These are phyloP conservation scores for Acholoe squamosa DNA, from an alignment of 2,888 invertebrate genomes.

Conservation along the genomic window DNA sequence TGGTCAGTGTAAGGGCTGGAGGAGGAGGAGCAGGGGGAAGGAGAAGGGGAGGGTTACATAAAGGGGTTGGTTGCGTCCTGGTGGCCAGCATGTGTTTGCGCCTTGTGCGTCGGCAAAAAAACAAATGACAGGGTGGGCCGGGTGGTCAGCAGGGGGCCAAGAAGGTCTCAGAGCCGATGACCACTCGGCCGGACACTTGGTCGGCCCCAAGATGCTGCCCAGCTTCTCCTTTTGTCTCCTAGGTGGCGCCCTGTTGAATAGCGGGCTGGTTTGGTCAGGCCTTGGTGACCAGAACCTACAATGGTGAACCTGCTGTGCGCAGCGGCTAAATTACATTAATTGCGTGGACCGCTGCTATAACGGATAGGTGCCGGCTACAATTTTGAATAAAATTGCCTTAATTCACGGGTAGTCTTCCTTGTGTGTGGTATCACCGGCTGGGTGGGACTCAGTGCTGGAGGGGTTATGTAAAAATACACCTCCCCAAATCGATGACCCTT, in stretches of 20 bases:
- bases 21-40: background rate
- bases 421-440: conserved; percentile 42
- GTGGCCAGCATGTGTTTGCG: conserved; percentile 59
- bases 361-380: conserved; percentile 25
- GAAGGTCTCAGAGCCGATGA: background rate
- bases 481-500: conserved; percentile 24
- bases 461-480: conserved; percentile 57
- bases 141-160: conserved; percentile 47
- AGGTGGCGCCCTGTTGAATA: conserved; percentile 26
- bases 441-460: too few relatives aligned
- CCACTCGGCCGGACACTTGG: conserved; percentile 36
- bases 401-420: background rate
- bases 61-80: background rate
- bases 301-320: conserved; percentile 26
- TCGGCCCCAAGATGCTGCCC: conserved; percentile 19
- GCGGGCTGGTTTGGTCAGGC: background rate
- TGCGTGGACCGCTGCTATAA: conserved; percentile 45
- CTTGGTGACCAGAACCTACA: background rate
- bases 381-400: conserved; percentile 31
- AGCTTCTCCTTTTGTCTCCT: background rate
- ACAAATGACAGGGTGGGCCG: conserved; percentile 32
- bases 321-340: conserved; percentile 59
- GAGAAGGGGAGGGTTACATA: background rate
- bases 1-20: background rate
- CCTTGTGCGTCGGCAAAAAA: conserved; percentile 11